Evolutionary conservation across 2,113 vertebrate species (phyloP).

Genomic region (Saccopteryx leptura): DNA sequence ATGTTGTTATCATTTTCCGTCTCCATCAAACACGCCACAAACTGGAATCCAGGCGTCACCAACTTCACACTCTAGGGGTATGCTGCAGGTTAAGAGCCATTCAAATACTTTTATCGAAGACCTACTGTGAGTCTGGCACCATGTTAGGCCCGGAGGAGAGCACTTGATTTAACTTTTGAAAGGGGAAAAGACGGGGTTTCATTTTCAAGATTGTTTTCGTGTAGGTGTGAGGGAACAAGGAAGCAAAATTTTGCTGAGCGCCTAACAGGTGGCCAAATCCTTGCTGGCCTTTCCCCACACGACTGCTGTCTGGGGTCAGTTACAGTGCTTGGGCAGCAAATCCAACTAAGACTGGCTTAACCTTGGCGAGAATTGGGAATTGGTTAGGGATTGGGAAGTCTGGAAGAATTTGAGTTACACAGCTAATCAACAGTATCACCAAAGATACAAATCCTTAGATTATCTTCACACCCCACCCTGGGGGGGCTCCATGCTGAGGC

Average conservation of each 20-base stretch:
- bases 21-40: background rate
- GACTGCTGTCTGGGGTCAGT: background rate
- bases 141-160: background rate
- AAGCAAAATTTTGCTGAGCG: background rate
- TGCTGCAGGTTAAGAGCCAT: background rate
- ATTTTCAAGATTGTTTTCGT: constrained; percentile 1
- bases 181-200: background rate
- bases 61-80: background rate
- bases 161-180: background rate
- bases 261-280: background rate
- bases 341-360: background rate
- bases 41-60: background rate
- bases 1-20: background rate
- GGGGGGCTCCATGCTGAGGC: background rate
- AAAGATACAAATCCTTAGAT: background rate
- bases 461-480: background rate
- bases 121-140: background rate
- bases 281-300: background rate
- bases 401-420: background rate
- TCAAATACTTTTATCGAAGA: background rate
- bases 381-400: background rate
- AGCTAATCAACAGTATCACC: background rate
- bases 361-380: background rate
- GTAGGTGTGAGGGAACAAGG: background rate
- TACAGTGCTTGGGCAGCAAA: background rate